Evolutionary conservation across 2,113 vertebrate genomes (phyloP).

Genomic region (Echinops telfairi): DNA sequence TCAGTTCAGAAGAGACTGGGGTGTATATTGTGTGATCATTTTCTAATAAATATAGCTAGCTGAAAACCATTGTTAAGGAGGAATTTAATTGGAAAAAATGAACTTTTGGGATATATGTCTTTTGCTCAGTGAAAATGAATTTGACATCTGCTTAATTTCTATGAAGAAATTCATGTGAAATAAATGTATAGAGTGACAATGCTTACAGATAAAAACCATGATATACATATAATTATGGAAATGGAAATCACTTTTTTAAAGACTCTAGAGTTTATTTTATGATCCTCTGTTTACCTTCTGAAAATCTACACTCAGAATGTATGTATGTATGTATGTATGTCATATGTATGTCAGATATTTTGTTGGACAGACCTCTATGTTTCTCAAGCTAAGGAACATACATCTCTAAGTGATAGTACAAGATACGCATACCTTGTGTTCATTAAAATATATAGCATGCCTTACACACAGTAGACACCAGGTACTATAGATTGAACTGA

Average conservation of each 20-base stretch:
- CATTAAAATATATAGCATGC: constrained; percentile 4
- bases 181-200: neutral
- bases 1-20: constrained; percentile 18
- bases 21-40: constrained; percentile 13
- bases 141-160: constrained; percentile 40
- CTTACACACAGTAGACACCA: neutral
- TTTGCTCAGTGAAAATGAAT: constrained; percentile 51
- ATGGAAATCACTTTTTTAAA: constrained; percentile 18
- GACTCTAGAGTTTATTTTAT: constrained; percentile 11
- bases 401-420: neutral
- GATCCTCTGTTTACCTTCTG: constrained; percentile 33
- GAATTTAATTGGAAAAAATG: constrained; percentile 37
- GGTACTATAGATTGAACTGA: neutral
- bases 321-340: too few species aligned
- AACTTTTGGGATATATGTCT: constrained; percentile 11
- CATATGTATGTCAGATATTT: constrained; percentile 19
- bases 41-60: constrained; percentile 48
- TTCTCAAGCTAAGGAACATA: constrained; percentile 21
- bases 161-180: constrained; percentile 54
- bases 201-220: constrained; percentile 18
- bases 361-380: neutral
- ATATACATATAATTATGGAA: neutral
- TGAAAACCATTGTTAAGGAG: constrained; percentile 48
- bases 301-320: constrained; percentile 51
- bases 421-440: constrained; percentile 13